These are phyloP conservation scores for Rousettus leschenaultii DNA, from an alignment of 2,113 vertebrate species.

Conservation along the genomic window DNA sequence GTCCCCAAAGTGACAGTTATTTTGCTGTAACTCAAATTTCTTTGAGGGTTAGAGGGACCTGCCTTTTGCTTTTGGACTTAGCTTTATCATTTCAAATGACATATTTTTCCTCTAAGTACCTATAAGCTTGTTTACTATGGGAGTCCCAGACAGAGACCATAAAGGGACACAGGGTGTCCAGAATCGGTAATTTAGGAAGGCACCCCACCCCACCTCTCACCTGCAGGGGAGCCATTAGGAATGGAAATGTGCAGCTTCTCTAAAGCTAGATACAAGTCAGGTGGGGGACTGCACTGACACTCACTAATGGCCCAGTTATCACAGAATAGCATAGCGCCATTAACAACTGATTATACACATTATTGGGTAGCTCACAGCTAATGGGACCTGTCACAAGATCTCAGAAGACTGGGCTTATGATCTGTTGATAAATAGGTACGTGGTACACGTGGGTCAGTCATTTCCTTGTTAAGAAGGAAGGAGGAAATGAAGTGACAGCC, in stretches of 20 bases:
- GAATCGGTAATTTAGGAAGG: neutral
- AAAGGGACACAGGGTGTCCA: neutral
- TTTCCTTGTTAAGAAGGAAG: conserved; percentile 69
- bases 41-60: neutral
- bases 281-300: conserved; percentile 39
- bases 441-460: conserved; percentile 72
- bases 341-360: conserved; percentile 77
- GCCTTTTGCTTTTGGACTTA: neutral
- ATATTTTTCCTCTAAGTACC: neutral
- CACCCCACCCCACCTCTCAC: neutral
- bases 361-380: conserved; percentile 74
- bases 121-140: neutral
- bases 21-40: neutral
- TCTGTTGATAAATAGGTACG: conserved; percentile 74
- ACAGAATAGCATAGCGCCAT: conserved; percentile 64
- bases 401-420: conserved; percentile 74
- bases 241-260: neutral
- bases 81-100: neutral
- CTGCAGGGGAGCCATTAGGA: neutral
- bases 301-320: conserved; percentile 69
- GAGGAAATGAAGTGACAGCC: conserved; percentile 59
- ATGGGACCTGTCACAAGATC: conserved; percentile 77
- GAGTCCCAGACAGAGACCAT: neutral
- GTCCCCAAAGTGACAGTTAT: neutral
- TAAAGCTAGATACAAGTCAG: neutral